Conservation (phyloP, 2,888 invertebrate species). For the Poecilus cupreus region DNA sequence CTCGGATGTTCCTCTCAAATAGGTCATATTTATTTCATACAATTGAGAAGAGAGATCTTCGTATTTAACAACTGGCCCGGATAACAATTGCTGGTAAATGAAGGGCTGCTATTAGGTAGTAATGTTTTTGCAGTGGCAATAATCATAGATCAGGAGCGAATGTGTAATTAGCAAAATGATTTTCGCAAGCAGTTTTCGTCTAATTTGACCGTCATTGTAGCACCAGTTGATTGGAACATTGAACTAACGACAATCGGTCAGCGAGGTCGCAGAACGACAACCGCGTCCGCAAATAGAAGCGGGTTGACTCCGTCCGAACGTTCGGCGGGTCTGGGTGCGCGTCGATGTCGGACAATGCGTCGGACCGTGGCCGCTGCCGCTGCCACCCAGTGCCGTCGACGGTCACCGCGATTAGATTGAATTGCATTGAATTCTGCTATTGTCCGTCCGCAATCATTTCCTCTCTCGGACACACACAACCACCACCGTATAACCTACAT, state of each 20-base stretch:
- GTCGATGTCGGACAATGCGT: slow-evolving; percentile 31
- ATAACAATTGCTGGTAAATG: no score
- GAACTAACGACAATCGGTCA: slow-evolving; percentile 51
- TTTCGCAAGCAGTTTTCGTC: slow-evolving; percentile 32
- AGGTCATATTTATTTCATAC: no score
- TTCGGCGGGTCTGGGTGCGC: not conserved
- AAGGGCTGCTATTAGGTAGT: no score
- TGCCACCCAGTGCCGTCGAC: not conserved
- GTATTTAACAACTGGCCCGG: no score
- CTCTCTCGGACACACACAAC: slow-evolving; percentile 25
- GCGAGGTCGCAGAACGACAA: slow-evolving; percentile 24
- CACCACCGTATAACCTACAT: not conserved
- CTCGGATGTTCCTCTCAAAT: no score
- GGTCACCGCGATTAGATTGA: slow-evolving; percentile 58
- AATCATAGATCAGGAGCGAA: not conserved
- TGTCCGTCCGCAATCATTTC: slow-evolving; percentile 59
- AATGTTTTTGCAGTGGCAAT: not conserved
- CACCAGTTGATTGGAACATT: slow-evolving; percentile 53
- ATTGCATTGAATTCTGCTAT: slow-evolving; percentile 58
- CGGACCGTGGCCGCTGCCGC: slow-evolving; percentile 22
- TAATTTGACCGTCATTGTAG: slow-evolving; percentile 12
- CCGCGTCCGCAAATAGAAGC: slow-evolving; percentile 6
- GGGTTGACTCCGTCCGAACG: not conserved
- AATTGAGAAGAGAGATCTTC: no score
- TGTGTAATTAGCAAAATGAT: slow-evolving; percentile 24